A percentile compares a stretch with the other conserved stretches of the same genome.
phyloP scores from a whole-genome alignment of 2,797 vertebrate species.

The Enoplosus armatus region DNA sequence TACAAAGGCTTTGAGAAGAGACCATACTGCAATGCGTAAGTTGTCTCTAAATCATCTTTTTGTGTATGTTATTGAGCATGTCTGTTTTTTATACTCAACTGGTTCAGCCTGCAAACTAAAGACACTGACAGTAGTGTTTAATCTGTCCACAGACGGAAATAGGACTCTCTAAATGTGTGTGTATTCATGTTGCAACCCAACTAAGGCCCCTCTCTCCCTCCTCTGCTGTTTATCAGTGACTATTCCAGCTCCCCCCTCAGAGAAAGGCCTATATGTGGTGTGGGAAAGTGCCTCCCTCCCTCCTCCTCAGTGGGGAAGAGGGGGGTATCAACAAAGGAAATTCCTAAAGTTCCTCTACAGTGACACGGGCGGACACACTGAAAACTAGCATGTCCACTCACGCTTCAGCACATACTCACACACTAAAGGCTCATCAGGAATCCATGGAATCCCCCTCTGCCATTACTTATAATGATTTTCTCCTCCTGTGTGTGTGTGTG shows the following conservation, averaged over 20 bases:
- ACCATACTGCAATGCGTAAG: constrained; percentile 99
- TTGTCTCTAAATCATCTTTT: constrained; percentile 56
- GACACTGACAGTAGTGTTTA: constrained; percentile 49
- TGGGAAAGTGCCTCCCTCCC: constrained; percentile 75
- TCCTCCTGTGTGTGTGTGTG: constrained; percentile 2
- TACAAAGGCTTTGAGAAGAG: constrained; percentile 99
- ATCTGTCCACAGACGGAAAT: constrained; percentile 62
- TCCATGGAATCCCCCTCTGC: constrained; percentile 69
- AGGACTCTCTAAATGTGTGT: constrained; percentile 52
- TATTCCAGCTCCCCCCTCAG: constrained; percentile 57
- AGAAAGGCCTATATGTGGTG: constrained; percentile 70
- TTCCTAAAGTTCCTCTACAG: constrained; percentile 84
- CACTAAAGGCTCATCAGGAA: constrained; percentile 65
- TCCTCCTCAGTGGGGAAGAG: constrained; percentile 20
- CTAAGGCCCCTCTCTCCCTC: constrained; percentile 63
- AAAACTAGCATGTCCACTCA: constrained; percentile 75
- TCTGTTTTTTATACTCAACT: constrained; percentile 20
- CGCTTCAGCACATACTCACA: constrained; percentile 57
- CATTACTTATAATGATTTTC: constrained; percentile 46
- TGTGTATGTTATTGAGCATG: constrained; percentile 20
- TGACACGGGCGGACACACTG: constrained; percentile 73
- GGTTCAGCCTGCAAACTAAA: constrained; percentile 30
- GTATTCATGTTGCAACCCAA: constrained; percentile 67
- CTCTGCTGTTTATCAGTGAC: constrained; percentile 71
- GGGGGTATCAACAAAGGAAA: constrained; percentile 81